These are phyloP conservation scores for Caenorhabditis becei DNA, from an alignment of 2,888 invertebrate species.

Conservation along the genomic window DNA sequence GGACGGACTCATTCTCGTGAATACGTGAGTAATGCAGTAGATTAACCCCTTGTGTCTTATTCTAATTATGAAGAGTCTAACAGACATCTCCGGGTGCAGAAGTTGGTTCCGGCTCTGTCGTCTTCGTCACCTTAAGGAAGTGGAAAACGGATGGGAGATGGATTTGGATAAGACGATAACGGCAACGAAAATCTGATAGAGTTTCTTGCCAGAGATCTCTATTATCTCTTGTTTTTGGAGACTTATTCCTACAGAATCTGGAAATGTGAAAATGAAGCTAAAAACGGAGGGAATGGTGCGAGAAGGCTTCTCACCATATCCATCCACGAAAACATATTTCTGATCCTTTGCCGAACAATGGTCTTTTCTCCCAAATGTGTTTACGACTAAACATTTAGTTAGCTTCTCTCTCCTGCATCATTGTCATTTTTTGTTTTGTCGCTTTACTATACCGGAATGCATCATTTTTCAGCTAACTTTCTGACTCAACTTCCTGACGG, in stretches of 20 bases:
- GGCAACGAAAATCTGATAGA: not conserved
- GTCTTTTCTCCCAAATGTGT: constrained; percentile 26
- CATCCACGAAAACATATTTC: constrained; percentile 23
- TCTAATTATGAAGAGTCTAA: not conserved
- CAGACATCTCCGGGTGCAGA: not conserved
- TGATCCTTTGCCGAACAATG: constrained; percentile 32
- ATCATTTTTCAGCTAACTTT: constrained; percentile 12
- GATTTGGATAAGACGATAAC: not conserved
- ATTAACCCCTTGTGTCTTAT: constrained; percentile 16
- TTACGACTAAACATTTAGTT: constrained; percentile 34
- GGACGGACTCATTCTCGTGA: constrained; percentile 11
- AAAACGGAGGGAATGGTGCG: not conserved
- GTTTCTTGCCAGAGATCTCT: not conserved
- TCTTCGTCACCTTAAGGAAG: constrained; percentile 8
- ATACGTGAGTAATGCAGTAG: constrained; percentile 39
- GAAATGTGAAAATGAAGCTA: too few relatives aligned
- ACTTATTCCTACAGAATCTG: too few relatives aligned
- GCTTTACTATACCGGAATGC: constrained; percentile 10
- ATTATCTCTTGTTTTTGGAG: too few relatives aligned
- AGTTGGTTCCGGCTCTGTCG: constrained; percentile 4
- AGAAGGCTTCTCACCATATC: not conserved
- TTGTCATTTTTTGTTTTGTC: constrained; percentile 2
- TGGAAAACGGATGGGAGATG: not conserved
- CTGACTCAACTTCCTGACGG: not conserved
- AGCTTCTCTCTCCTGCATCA: constrained; percentile 5